Percentiles rank a stretch among this genome's conserved stretches.
Conservation (phyloP, 2,888 invertebrate species). For the Tinea semifulvella region DNA sequence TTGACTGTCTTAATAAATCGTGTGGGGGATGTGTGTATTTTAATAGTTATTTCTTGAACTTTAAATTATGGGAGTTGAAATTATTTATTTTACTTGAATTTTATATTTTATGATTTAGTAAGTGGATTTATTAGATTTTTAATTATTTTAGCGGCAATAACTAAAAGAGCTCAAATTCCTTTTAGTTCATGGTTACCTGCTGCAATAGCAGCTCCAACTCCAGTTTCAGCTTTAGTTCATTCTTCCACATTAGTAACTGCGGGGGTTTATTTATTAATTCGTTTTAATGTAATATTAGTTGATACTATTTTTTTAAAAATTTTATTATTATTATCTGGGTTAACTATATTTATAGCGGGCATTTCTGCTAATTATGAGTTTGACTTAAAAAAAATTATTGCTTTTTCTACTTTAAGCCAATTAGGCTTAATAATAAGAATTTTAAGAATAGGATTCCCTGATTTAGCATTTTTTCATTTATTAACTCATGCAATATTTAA, state of each 20-base stretch:
- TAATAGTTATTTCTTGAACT: conserved; percentile 67
- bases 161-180: conserved; percentile 84
- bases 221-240: conserved; percentile 78
- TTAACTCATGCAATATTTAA: conserved; percentile 80
- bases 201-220: conserved; percentile 81
- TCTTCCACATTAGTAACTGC: conserved; percentile 83
- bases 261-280: conserved; percentile 78
- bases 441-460: conserved; percentile 60
- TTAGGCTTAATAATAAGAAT: conserved; percentile 76
- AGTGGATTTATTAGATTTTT: conserved; percentile 51
- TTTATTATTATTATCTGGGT: conserved; percentile 61
- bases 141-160: conserved; percentile 68
- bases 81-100: conserved; percentile 62
- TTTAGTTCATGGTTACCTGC: conserved; percentile 81
- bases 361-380: conserved; percentile 70
- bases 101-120: conserved; percentile 47
- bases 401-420: conserved; percentile 78
- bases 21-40: conserved; percentile 74
- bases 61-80: conserved; percentile 63
- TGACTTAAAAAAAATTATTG: conserved; percentile 83
- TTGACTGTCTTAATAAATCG: conserved; percentile 78
- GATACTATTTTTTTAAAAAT: conserved; percentile 44
- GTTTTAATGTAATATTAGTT: conserved; percentile 65
- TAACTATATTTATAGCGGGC: conserved; percentile 70
- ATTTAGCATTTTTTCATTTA: conserved; percentile 76